Evolutionary conservation across 1,140 invertebrate genomes (phyloP).

Genomic region (Venturia canescens): DNA sequence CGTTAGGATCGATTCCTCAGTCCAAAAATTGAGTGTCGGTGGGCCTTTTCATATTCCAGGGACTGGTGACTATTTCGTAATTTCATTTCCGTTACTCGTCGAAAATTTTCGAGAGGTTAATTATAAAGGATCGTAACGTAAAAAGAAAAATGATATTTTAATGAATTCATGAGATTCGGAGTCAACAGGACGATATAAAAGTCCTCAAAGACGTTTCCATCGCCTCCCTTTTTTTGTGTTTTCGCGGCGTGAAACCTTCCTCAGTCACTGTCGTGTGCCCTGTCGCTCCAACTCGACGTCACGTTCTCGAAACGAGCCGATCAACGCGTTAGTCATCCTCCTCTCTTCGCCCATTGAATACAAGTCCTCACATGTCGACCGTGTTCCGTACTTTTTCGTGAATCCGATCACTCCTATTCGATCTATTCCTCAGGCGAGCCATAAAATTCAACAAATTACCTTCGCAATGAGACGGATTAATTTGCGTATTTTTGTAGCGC

Average conservation of each 20-base stretch:
- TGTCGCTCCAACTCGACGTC: constrained; percentile 65
- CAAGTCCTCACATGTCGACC: neutral
- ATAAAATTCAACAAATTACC: neutral
- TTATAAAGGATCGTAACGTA: no score
- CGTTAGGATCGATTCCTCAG: no score
- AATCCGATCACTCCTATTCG: neutral
- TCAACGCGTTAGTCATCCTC: constrained; percentile 71
- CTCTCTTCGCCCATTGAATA: neutral
- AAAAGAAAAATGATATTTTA: neutral
- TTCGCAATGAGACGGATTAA: no score
- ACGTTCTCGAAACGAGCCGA: constrained; percentile 66
- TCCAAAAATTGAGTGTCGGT: no score
- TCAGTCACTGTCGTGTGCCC: constrained; percentile 1
- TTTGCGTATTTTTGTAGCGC: no score
- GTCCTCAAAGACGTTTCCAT: neutral
- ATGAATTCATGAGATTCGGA: neutral
- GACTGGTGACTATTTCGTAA: no score
- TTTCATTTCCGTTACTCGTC: no score
- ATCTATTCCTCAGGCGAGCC: neutral
- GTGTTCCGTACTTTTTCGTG: neutral
- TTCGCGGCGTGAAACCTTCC: constrained; percentile 15
- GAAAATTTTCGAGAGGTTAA: no score
- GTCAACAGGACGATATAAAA: neutral
- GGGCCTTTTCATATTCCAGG: no score
- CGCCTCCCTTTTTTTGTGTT: neutral